Evolutionary conservation across 2,113 vertebrate species (phyloP).

Genomic region (Mormoops blainvillei): DNA sequence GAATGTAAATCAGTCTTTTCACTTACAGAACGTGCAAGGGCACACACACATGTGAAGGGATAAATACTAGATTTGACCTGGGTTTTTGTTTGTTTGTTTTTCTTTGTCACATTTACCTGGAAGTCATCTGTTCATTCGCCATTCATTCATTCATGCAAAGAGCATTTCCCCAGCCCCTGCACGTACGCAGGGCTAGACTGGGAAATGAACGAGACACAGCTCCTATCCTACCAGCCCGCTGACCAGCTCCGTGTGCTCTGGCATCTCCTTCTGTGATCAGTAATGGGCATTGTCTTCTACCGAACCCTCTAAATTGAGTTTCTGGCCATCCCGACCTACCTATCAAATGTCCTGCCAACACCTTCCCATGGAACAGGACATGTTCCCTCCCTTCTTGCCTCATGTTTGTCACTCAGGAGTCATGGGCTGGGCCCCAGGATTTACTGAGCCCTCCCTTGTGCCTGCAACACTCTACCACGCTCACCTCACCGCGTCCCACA

Average conservation of each 20-base stretch:
- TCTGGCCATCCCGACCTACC: neutral
- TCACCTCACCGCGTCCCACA: neutral
- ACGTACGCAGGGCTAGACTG: rapidly evolving
- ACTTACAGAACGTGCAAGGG: neutral
- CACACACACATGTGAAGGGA: neutral
- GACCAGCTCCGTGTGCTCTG: rapidly evolving
- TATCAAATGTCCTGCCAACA: neutral
- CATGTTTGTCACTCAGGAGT: neutral
- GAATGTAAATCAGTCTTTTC: neutral
- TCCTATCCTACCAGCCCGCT: rapidly evolving
- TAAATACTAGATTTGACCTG: too few species aligned
- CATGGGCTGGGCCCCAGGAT: neutral
- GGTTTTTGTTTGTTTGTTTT: neutral
- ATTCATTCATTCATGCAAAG: neutral
- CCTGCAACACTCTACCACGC: rapidly evolving
- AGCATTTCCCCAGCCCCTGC: neutral
- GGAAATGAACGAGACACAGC: rapidly evolving
- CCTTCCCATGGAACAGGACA: neutral
- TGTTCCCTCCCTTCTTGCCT: neutral
- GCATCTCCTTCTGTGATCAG: neutral
- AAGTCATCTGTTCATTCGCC: neutral
- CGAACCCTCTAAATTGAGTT: neutral
- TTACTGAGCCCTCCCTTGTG: rapidly evolving
- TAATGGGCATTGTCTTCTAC: neutral
- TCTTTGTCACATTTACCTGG: neutral